A percentile compares a stretch with the other conserved stretches of the same genome.
These are phyloP conservation scores for Lamellibrachia columna DNA, from an alignment of 2,888 invertebrate species.

Conservation along the genomic window DNA sequence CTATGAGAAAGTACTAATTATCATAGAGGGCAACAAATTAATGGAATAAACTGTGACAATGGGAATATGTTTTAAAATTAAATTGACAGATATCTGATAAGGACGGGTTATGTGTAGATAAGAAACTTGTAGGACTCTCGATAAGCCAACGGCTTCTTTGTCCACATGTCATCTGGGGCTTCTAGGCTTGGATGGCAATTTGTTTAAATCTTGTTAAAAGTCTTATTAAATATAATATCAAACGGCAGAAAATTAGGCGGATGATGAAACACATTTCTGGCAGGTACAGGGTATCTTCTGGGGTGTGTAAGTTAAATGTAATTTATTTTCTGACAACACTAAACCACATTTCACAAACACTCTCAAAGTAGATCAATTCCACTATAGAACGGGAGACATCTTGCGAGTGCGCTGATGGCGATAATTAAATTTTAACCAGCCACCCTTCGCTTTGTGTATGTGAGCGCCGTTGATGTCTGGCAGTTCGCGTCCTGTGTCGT, in stretches of 20 bases:
- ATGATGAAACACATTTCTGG: slow-evolving; percentile 21
- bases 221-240: neutral
- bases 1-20: too few species aligned
- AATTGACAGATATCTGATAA: too few species aligned
- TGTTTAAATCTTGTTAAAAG: neutral
- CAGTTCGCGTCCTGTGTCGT: slow-evolving; percentile 20
- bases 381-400: too few species aligned
- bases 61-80: too few species aligned
- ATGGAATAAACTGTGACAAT: too few species aligned
- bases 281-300: neutral
- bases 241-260: neutral
- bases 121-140: neutral
- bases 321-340: neutral
- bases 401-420: neutral
- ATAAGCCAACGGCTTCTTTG: neutral
- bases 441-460: neutral
- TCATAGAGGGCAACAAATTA: too few species aligned
- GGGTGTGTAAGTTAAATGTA: neutral
- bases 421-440: neutral
- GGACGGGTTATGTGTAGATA: too few species aligned
- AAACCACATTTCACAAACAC: neutral
- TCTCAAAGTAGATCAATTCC: neutral
- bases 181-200: neutral
- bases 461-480: neutral
- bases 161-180: neutral